These are phyloP conservation scores for Donacobius atricapilla DNA, from an alignment of 2,113 vertebrate species.

Conservation along the genomic window DNA sequence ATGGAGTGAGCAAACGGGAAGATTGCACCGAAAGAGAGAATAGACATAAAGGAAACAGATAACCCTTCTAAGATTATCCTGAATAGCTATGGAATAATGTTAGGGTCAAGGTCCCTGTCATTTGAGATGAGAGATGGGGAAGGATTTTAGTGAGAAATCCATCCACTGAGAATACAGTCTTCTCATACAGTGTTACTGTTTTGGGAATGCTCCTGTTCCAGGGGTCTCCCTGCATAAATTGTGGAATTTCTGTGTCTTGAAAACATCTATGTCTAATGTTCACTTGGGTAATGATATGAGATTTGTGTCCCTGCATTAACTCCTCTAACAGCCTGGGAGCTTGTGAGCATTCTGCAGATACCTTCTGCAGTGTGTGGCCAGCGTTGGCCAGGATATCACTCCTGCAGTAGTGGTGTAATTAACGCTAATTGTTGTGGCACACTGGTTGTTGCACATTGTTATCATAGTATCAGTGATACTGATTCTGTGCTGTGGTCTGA, in stretches of 20 bases:
- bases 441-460: neutral
- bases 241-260: neutral
- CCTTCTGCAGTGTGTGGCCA: neutral
- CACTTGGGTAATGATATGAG: fast-evolving
- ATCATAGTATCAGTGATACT: neutral
- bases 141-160: neutral
- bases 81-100: neutral
- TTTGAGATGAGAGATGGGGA: neutral
- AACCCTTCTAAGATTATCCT: neutral
- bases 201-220: neutral
- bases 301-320: neutral
- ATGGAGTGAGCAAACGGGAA: neutral
- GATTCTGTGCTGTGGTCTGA: neutral
- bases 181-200: neutral
- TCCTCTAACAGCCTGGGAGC: neutral
- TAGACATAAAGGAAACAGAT: neutral
- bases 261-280: neutral
- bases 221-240: neutral
- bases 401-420: neutral
- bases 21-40: neutral
- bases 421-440: neutral
- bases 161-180: fast-evolving
- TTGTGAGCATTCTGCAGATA: neutral
- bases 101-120: neutral
- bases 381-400: neutral